Base-by-base conservation (phyloP, 2,888 invertebrate genomes). In the Isoperla grammatica region DNA sequence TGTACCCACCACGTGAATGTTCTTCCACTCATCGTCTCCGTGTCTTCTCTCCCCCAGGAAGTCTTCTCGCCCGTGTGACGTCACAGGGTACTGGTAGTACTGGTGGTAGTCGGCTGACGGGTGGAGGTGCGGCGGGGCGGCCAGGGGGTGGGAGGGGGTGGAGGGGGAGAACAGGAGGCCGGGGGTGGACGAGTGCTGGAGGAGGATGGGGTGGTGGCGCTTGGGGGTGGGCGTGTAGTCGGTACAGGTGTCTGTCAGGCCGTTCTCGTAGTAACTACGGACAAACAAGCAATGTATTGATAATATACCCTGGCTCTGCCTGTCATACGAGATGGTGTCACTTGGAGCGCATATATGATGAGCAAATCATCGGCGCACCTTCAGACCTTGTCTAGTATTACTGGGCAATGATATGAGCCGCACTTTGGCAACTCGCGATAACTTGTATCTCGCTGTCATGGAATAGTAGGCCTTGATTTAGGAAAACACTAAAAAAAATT, bases 21-120 rank as follows among this genome's bases (percentile, higher is more conserved):
- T 94, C 72, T 90, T 88, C 95, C 95, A 95, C 73, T 95, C 95
- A 69, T 95, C 95, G 69, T 95, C 95, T 3, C 87, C 88, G 68
- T 87, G 71, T 19, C 72, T 73, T 57, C 78, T 57, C 65, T 69
- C 67, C 35, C 64, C 64, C 23, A 58, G 48, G 45, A 65, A 61
- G 40, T 64, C 65, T 53, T 64, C 62, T 68, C 68, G 13, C 69
- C 66, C 29, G 65, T 64, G 65, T 48, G 54, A 29, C 69, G 65
- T 71, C 73, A 71, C 69, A 69, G 69, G 71, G 72, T 63, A 57
- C 70, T 69, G 69, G 68, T 71, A 72, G 71, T 71, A 72, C 55
- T 69, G 68, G 57, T 65, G 67, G 9, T 68, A 57, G 46, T 59
- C 62, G 17, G 59, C 49, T n/a, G 60, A 58, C 17, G 63, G 48